phyloP scores from a whole-genome alignment of 1,140 invertebrate genomes.

The Chymomyza costata region DNA sequence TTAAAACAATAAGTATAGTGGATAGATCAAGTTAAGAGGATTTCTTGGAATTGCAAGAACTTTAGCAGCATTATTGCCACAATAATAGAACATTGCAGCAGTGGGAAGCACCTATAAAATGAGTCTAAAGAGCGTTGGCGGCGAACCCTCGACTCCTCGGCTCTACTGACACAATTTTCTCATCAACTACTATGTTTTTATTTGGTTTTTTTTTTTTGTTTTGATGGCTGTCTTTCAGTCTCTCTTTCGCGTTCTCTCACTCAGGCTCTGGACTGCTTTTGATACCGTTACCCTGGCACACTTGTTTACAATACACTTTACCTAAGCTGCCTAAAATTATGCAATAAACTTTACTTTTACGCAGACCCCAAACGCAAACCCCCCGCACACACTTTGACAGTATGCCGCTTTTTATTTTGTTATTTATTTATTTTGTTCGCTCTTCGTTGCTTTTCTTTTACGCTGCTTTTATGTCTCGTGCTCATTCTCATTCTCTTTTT shows the following conservation, averaged over 20 bases:
- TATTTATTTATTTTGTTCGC: constrained; percentile 65
- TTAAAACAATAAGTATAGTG: no score
- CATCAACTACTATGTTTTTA: constrained; percentile 64
- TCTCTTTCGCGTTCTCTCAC: constrained; percentile 2
- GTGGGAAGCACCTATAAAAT: no score
- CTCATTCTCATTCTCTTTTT: no score
- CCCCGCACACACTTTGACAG: not conserved
- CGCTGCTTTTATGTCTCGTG: no score
- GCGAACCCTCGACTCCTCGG: no score
- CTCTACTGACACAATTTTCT: constrained; percentile 57
- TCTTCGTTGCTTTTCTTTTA: no score
- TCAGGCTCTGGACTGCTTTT: not conserved
- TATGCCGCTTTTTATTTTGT: constrained; percentile 20
- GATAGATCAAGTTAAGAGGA: no score
- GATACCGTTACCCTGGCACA: constrained; percentile 16
- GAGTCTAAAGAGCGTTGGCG: no score
- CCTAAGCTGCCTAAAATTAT: constrained; percentile 65
- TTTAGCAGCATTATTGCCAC: no score
- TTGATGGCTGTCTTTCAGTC: constrained; percentile 6
- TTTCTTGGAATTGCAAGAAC: no score
- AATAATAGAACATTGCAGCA: no score
- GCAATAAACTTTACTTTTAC: constrained; percentile 71
- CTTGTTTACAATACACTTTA: constrained; percentile 65
- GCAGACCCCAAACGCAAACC: constrained; percentile 40
- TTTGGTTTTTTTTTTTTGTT: no score